Conservation (phyloP, 2,797 vertebrate genomes). For the Glossophaga mutica region DNA sequence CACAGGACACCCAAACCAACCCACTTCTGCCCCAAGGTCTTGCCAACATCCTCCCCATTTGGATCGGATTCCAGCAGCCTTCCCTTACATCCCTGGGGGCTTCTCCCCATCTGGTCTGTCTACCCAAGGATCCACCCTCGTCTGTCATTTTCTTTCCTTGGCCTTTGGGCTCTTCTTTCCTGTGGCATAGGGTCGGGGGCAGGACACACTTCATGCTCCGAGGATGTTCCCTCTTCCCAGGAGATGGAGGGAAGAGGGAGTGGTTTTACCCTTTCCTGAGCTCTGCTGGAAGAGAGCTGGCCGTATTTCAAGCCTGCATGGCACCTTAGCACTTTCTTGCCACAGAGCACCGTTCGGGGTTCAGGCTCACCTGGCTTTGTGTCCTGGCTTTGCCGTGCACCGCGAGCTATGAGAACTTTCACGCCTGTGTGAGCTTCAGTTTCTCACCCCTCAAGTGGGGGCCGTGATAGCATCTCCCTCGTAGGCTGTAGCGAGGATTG, state of each 20-base stretch:
- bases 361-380: not conserved
- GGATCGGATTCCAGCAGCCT: not conserved
- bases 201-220: not conserved
- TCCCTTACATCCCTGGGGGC: not conserved
- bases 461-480: not conserved
- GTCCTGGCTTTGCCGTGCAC: too few species aligned
- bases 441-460: not conserved
- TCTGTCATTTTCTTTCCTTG: not conserved
- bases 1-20: not conserved
- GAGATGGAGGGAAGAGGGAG: not conserved
- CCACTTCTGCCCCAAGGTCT: not conserved
- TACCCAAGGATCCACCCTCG: not conserved
- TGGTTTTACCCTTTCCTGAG: not conserved
- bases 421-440: not conserved
- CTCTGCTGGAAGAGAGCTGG: not conserved
- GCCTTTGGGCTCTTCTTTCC: not conserved
- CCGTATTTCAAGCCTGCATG: accelerated
- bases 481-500: not conserved
- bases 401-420: not conserved
- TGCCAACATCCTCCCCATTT: not conserved
- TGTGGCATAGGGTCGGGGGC: not conserved
- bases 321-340: accelerated
- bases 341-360: accelerated
- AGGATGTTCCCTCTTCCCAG: not conserved
- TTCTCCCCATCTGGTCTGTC: too few species aligned